These are phyloP conservation scores for Tigriopus japonicus DNA, from an alignment of 1,140 invertebrate species.

Conservation along the genomic window DNA sequence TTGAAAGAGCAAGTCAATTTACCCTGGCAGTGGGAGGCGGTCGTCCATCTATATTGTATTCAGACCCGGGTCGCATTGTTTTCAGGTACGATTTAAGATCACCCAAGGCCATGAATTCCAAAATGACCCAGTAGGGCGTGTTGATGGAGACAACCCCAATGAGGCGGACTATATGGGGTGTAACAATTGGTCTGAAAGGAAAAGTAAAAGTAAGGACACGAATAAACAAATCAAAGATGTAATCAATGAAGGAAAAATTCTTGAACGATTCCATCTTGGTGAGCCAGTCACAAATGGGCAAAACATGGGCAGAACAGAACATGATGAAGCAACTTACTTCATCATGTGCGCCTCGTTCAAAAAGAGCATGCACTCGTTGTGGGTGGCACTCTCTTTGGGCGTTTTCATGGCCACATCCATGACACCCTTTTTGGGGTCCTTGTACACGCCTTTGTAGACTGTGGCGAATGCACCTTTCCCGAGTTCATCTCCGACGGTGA, in stretches of 20 bases:
- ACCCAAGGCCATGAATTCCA: constrained; percentile 91
- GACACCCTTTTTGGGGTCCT: constrained; percentile 34
- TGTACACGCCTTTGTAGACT: constrained; percentile 53
- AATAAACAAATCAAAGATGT: too few species aligned
- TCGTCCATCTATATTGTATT: constrained; percentile 22
- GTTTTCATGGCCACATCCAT: constrained; percentile 82
- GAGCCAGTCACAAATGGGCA: too few species aligned
- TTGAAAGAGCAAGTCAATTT: constrained; percentile 5
- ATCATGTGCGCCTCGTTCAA: constrained; percentile 90
- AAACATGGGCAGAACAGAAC: too few species aligned
- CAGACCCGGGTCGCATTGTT: constrained; percentile 47
- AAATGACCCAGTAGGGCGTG: constrained; percentile 78
- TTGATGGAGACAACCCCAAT: constrained; percentile 75
- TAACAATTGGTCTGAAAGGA: constrained; percentile 50
- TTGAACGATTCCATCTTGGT: too few species aligned
- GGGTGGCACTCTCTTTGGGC: constrained; percentile 68
- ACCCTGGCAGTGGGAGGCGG: constrained; percentile 19
- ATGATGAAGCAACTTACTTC: constrained; percentile 40
- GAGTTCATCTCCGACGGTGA: constrained; percentile 55
- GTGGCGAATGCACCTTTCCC: constrained; percentile 93
- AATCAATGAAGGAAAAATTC: too few species aligned
- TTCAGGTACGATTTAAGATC: constrained; percentile 83
- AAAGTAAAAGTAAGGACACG: too few species aligned
- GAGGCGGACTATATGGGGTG: constrained; percentile 78
- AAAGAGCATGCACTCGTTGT: constrained; percentile 69